phyloP scores from a whole-genome alignment of 1,140 invertebrate genomes.

The Drosophila sechellia region DNA sequence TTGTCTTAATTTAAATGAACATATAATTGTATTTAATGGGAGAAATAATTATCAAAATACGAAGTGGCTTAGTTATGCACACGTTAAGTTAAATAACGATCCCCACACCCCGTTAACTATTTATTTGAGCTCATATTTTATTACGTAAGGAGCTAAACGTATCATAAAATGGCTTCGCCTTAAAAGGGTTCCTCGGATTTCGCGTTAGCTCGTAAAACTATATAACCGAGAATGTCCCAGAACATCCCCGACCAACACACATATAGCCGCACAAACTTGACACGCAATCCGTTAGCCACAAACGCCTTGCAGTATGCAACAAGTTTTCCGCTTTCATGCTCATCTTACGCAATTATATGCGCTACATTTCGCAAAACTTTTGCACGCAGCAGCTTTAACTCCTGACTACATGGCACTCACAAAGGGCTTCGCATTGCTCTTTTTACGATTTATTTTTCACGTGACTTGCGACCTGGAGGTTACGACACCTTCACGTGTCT shows the following conservation, averaged over 20 bases:
- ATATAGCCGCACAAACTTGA: constrained; percentile 24
- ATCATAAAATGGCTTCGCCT: neutral
- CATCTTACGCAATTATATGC: constrained; percentile 71
- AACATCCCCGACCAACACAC: neutral
- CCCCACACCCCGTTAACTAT: neutral
- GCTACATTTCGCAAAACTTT: constrained; percentile 50
- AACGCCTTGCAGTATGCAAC: constrained; percentile 48
- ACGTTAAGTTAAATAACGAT: too few species aligned
- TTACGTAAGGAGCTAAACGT: neutral
- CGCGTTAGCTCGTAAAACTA: neutral
- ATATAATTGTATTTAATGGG: too few species aligned
- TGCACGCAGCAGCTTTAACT: constrained; percentile 59
- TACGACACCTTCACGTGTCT: constrained; percentile 61
- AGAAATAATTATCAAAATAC: too few species aligned
- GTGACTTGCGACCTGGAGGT: constrained; percentile 39
- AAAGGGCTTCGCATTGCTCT: constrained; percentile 50
- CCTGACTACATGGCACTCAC: constrained; percentile 39
- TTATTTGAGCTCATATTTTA: neutral
- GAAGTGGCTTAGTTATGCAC: too few species aligned
- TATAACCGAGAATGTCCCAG: neutral
- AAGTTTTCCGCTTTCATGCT: constrained; percentile 46
- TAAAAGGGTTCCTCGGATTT: neutral
- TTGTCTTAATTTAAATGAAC: too few species aligned
- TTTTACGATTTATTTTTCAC: constrained; percentile 48
- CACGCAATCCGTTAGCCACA: constrained; percentile 49